phyloP scores from a whole-genome alignment of 1,140 invertebrate species.

The Rhizoglyphus robini region DNA sequence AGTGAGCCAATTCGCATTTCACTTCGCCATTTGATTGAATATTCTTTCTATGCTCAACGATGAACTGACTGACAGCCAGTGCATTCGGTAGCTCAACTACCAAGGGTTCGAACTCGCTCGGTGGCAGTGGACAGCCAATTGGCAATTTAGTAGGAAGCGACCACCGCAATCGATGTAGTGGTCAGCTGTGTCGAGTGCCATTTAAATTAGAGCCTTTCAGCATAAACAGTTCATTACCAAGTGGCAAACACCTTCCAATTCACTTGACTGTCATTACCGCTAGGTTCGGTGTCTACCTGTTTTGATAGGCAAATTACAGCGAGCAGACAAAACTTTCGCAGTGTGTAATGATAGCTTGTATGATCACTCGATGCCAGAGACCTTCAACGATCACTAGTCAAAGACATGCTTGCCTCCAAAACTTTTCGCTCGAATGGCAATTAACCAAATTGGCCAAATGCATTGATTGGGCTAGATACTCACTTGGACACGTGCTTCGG shows the following conservation, averaged over 20 bases:
- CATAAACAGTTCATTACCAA: background rate
- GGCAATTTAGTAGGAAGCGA: constrained; percentile 6
- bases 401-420: no score
- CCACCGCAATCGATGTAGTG: background rate
- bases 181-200: background rate
- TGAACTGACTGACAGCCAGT: background rate
- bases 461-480: no score
- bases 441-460: background rate
- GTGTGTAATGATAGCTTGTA: background rate
- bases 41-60: background rate
- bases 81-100: background rate
- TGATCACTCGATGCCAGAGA: no score
- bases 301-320: constrained; percentile 11
- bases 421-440: no score
- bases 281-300: background rate
- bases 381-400: no score
- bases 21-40: constrained; percentile 4
- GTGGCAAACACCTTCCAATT: constrained; percentile 4
- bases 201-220: background rate
- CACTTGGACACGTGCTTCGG: constrained; percentile 81
- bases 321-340: background rate
- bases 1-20: no score
- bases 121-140: background rate
- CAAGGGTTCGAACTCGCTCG: background rate
- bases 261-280: background rate